Evolutionary conservation across 2,797 vertebrate species (phyloP).

Genomic region (Alcedo quadribrachys): DNA sequence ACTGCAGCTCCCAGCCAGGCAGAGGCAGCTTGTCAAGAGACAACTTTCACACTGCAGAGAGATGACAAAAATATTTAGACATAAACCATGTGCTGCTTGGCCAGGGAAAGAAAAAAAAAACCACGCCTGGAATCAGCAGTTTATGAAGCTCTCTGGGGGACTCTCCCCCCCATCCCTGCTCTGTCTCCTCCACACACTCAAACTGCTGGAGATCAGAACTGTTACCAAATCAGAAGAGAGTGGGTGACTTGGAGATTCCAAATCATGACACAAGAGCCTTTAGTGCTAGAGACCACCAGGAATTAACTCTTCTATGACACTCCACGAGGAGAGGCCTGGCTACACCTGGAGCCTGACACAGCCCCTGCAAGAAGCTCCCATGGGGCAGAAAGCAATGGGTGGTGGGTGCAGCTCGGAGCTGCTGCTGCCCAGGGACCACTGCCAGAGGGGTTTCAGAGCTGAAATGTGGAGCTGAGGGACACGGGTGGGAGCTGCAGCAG

Average conservation of each 20-base stretch:
- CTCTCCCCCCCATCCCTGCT: not conserved
- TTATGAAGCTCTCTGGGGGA: not conserved
- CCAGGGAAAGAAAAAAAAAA: not conserved
- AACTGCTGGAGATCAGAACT: not conserved
- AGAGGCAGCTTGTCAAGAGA: not conserved
- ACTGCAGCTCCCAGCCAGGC: not conserved
- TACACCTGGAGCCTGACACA: not conserved
- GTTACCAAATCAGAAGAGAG: not conserved
- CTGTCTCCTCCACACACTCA: not conserved
- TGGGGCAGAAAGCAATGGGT: rapidly evolving
- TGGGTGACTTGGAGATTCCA: not conserved
- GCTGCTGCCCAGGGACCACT: not conserved
- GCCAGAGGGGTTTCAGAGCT: not conserved
- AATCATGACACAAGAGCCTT: not conserved
- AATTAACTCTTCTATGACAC: not conserved
- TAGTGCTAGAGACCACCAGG: not conserved
- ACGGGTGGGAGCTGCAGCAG: too few species aligned
- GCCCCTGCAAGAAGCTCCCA: not conserved
- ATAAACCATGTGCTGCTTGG: constrained; percentile 24
- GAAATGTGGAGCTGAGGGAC: not conserved
- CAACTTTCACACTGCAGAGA: not conserved
- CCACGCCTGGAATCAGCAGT: not conserved
- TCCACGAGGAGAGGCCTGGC: rapidly evolving
- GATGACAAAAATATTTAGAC: not conserved
- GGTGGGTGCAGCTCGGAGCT: rapidly evolving